A percentile compares a stretch with the other conserved stretches of the same genome.
phyloP scores from a whole-genome alignment of 1,140 invertebrate genomes.

The roundworm (Caenorhabditis elegans) region WBcel235 BX284603.4:11441501-11442000 shows the following conservation, averaged over 20 bases:
- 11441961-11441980: conserved; percentile 41
- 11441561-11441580: conserved; percentile 31
- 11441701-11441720: background rate
- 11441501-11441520: background rate
- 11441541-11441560: conserved; percentile 37
- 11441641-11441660: background rate
- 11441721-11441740: no score
- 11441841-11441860: no score
- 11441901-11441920: no score
- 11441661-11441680: background rate
- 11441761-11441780: no score
- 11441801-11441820: no score
- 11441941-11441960: conserved; percentile 36
- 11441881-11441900: no score
- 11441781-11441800: no score
- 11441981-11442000: conserved; percentile 17
- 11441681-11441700: background rate
- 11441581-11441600: background rate
- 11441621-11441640: background rate
- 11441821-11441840: no score
- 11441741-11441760: no score
- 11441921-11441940: no score
- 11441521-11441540: conserved; percentile 27
- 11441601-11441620: conserved; percentile 34
- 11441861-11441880: no score